Percentiles rank a stretch among this genome's conserved stretches.
Conservation (phyloP, 1,140 invertebrate species). For the Pissodes strobi region DNA sequence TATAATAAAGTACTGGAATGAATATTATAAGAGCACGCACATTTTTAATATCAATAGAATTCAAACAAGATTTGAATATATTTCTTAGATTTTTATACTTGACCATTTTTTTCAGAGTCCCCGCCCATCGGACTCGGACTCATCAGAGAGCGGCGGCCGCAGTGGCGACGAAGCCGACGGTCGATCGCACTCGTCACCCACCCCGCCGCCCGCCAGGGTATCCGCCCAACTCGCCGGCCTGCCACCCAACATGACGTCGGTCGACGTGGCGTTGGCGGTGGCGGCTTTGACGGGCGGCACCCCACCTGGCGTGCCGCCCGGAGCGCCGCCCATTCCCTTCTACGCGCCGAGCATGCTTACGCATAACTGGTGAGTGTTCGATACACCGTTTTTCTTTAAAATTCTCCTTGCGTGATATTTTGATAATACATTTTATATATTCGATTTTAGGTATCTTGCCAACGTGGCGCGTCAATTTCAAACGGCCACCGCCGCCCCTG, state of each 20-base stretch:
- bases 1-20: no score
- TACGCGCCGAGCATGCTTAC: constrained; percentile 46
- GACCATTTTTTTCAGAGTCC: constrained; percentile 64
- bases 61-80: no score
- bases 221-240: constrained; percentile 41
- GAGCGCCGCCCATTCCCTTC: constrained; percentile 47
- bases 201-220: constrained; percentile 17
- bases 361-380: constrained; percentile 40
- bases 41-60: no score
- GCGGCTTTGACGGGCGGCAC: constrained; percentile 63
- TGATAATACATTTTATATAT: no score
- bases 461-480: constrained; percentile 49
- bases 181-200: constrained; percentile 51
- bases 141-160: constrained; percentile 57
- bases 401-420: no score
- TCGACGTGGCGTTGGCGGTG: constrained; percentile 64
- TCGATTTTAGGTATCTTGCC: constrained; percentile 38
- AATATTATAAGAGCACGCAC: no score
- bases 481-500: constrained; percentile 27
- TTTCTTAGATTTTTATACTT: no score
- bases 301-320: constrained; percentile 39
- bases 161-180: constrained; percentile 53
- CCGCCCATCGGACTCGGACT: constrained; percentile 63
- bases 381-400: no score
- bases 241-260: constrained; percentile 54